Conservation (phyloP, 92 coral and sea anemone genomes). For the Montipora capitata region DNA sequence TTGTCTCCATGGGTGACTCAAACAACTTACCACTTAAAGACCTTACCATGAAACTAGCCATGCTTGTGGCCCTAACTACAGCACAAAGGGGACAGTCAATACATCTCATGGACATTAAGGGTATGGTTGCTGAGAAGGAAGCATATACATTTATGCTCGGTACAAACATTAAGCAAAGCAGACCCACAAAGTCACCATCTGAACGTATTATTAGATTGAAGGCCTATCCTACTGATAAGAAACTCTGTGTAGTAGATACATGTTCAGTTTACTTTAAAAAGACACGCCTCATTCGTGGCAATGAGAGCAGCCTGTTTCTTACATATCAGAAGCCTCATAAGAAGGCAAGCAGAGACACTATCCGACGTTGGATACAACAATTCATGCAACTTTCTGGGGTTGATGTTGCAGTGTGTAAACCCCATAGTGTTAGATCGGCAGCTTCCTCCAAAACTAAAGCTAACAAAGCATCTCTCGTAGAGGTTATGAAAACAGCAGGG, state of each 20-base stretch:
- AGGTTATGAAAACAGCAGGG: slow-evolving; percentile 76
- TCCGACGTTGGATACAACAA: too few relatives aligned
- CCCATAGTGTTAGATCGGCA: not conserved
- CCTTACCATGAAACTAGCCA: slow-evolving; percentile 15
- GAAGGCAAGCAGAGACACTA: too few relatives aligned
- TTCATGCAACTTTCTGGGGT: too few relatives aligned
- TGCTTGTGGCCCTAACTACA: slow-evolving; percentile 32
- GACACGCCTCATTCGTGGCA: too few relatives aligned
- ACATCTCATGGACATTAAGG: slow-evolving; percentile 37
- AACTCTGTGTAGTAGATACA: not conserved
- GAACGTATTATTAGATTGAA: slow-evolving; percentile 41
- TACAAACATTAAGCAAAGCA: slow-evolving; percentile 52
- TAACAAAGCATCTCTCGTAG: slow-evolving; percentile 40
- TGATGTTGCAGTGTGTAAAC: too few relatives aligned
- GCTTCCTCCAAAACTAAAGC: slow-evolving; percentile 73
- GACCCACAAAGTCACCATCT: slow-evolving; percentile 46
- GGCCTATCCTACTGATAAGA: not conserved
- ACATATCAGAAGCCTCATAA: too few relatives aligned
- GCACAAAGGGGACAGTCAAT: slow-evolving; percentile 62
- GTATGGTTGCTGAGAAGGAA: slow-evolving; percentile 12
- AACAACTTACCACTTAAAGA: not conserved
- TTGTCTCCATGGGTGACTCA: not conserved
- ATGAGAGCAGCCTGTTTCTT: slow-evolving; percentile 58
- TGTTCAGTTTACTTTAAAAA: too few relatives aligned
- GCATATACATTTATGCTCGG: slow-evolving; percentile 32